phyloP scores from a whole-genome alignment of 2,797 vertebrate species.

The Morus bassanus region DNA sequence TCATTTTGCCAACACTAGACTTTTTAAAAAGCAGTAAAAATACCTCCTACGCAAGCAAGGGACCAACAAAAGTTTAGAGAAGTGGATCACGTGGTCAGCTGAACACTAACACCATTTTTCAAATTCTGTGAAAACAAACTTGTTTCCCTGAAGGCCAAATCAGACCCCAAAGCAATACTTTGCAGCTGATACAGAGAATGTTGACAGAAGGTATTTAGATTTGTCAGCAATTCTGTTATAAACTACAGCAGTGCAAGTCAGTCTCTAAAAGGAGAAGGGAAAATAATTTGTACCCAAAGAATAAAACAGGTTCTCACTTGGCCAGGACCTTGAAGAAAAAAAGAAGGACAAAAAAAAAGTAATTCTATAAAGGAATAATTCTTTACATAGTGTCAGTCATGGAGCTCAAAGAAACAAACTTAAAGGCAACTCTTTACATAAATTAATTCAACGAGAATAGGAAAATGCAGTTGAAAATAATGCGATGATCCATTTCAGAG shows the following conservation, averaged over 20 bases:
- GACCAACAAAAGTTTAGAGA: background rate
- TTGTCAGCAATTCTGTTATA: background rate
- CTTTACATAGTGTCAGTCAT: background rate
- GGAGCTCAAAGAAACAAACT: background rate
- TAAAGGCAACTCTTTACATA: background rate
- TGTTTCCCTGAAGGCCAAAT: background rate
- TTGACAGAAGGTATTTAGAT: background rate
- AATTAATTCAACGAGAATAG: background rate
- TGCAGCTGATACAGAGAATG: background rate
- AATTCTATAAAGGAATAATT: background rate
- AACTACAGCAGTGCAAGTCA: background rate
- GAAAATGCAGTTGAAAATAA: background rate
- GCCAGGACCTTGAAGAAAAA: background rate
- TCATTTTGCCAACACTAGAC: background rate
- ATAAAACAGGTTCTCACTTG: background rate
- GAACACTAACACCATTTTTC: conserved; percentile 49
- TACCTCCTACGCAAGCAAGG: background rate
- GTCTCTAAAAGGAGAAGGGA: background rate
- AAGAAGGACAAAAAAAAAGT: background rate
- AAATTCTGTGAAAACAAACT: conserved; percentile 15
- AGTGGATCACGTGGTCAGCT: conserved; percentile 23
- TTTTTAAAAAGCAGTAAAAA: background rate
- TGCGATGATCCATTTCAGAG: background rate
- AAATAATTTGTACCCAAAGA: background rate
- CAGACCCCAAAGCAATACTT: background rate